These are phyloP conservation scores for Ariolimax columbianus DNA, from an alignment of 2,888 invertebrate genomes.

Conservation along the genomic window DNA sequence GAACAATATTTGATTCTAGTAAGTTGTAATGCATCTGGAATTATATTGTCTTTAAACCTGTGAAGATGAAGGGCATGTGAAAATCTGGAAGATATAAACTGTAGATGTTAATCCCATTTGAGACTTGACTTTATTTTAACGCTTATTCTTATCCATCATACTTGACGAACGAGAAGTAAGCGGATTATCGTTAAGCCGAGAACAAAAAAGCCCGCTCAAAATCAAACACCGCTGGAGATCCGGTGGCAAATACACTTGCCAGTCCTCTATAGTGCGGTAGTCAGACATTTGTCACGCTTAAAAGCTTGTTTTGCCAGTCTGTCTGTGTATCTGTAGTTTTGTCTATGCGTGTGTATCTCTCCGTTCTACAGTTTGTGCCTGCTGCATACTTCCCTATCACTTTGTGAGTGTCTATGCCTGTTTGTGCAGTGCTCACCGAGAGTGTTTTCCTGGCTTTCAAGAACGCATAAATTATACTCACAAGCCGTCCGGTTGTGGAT, in stretches of 20 bases:
- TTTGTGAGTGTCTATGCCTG: background rate
- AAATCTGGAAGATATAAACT: too few relatives aligned
- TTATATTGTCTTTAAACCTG: too few relatives aligned
- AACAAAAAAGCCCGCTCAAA: background rate
- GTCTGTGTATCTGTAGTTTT: background rate
- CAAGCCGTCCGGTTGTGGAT: background rate
- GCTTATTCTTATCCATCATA: background rate
- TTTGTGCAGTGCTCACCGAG: background rate
- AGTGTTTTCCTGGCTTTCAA: background rate
- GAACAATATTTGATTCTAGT: background rate
- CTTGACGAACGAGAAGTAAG: background rate
- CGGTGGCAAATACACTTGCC: background rate
- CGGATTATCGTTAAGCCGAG: background rate
- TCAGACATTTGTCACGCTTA: background rate
- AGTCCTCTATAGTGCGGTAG: background rate
- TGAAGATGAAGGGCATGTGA: too few relatives aligned
- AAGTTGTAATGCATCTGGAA: background rate
- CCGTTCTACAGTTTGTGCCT: background rate
- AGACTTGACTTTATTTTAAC: slow-evolving; percentile 3
- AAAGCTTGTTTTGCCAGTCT: slow-evolving; percentile 8
- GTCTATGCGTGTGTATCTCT: background rate
- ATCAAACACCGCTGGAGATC: background rate
- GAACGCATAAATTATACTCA: background rate
- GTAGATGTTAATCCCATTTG: background rate
- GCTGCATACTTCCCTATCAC: background rate